phyloP scores from a whole-genome alignment of 2,888 invertebrate species.

The Pandemis corylana region DNA sequence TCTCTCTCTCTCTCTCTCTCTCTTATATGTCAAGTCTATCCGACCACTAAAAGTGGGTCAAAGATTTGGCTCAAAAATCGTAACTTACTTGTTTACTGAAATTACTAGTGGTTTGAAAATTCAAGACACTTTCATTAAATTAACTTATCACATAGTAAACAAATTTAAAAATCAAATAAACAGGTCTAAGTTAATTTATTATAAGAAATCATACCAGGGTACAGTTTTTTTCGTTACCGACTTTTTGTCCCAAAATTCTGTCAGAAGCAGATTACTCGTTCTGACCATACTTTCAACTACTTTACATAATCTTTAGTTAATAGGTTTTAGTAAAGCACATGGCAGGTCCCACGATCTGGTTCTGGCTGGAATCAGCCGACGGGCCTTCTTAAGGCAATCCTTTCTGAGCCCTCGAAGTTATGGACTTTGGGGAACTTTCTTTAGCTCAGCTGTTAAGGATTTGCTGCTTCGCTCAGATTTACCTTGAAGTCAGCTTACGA shows the following conservation, averaged over 20 bases:
- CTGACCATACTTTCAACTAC: neutral
- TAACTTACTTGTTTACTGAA: too few species aligned
- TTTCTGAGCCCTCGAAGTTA: constrained; percentile 25
- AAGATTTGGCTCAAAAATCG: too few species aligned
- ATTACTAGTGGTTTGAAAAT: too few species aligned
- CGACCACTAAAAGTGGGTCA: too few species aligned
- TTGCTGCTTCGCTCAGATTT: constrained; percentile 15
- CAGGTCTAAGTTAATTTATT: too few species aligned
- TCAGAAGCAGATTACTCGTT: neutral
- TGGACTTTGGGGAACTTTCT: constrained; percentile 36
- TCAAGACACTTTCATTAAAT: too few species aligned
- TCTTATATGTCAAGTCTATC: too few species aligned
- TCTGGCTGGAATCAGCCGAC: neutral
- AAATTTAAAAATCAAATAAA: too few species aligned
- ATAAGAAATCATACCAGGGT: too few species aligned
- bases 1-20: too few species aligned
- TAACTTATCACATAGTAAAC: too few species aligned
- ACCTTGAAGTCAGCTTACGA: constrained; percentile 12
- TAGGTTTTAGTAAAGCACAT: neutral
- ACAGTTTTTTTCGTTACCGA: neutral
- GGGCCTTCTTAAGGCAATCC: constrained; percentile 35
- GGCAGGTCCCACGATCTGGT: neutral
- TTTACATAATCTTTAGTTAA: constrained; percentile 7
- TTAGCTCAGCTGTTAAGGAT: constrained; percentile 31
- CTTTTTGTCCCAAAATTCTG: neutral